Percentiles rank a stretch among this genome's conserved stretches.
phyloP scores from a whole-genome alignment of 1,140 invertebrate species.

The Brachionus plicatilis region DNA sequence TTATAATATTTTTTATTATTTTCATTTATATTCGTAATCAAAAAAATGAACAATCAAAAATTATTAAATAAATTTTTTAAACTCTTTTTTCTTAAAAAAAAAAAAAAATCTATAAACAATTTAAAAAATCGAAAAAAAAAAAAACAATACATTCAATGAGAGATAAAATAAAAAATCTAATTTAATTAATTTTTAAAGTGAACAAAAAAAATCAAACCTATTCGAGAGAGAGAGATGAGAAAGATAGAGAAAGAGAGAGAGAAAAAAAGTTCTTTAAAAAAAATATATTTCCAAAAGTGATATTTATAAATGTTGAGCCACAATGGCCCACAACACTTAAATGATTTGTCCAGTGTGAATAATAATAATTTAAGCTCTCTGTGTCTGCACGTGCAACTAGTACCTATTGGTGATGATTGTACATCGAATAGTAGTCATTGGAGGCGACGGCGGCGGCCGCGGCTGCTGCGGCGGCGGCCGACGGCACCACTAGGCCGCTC shows the following conservation, averaged over 20 bases:
- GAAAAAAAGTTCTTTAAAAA: not conserved
- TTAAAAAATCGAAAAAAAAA: conserved; percentile 3
- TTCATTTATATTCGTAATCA: not conserved
- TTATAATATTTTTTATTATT: conserved; percentile 18
- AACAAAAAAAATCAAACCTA: not conserved
- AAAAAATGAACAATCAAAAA: not conserved
- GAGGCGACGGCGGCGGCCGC: not conserved
- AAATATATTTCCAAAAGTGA: not conserved
- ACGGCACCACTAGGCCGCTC: not conserved
- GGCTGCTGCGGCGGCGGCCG: not conserved
- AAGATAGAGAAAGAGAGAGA: not conserved
- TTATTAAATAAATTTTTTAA: conserved; percentile 7
- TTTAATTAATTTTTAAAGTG: not conserved
- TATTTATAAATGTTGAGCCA: not conserved
- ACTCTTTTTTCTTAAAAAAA: not conserved
- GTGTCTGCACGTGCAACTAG: not conserved
- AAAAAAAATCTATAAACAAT: conserved; percentile 27
- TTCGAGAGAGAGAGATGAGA: not conserved
- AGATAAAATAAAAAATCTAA: conserved; percentile 10
- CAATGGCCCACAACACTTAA: not conserved
- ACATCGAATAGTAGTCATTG: conserved; percentile 39
- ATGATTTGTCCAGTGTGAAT: not conserved
- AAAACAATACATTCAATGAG: conserved; percentile 30
- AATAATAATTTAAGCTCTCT: conserved; percentile 16
- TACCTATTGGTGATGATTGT: conserved; percentile 35